phyloP scores from a whole-genome alignment of 2,797 vertebrate species.

The Decapterus maruadsi region DNA sequence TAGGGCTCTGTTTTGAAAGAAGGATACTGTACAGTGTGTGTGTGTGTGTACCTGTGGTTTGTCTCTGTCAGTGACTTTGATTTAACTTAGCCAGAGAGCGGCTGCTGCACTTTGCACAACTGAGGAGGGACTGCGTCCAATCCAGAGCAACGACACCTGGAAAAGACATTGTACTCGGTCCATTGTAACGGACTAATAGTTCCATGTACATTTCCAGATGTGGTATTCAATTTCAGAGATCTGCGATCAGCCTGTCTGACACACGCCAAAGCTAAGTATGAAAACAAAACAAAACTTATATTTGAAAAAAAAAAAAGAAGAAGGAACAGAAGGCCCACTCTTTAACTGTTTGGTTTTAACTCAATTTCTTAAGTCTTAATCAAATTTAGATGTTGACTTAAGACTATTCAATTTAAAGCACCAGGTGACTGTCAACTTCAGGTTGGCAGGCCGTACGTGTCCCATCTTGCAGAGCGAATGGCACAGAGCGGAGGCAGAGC shows the following conservation, averaged over 20 bases:
- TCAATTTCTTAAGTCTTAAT: not conserved
- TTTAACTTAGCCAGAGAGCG: conserved; percentile 41
- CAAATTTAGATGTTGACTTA: too few species aligned
- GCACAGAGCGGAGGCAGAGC: conserved; percentile 35
- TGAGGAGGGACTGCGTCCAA: conserved; percentile 7
- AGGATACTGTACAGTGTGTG: conserved; percentile 9
- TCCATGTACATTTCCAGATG: conserved; percentile 82
- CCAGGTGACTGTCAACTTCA: not conserved
- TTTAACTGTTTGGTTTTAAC: not conserved
- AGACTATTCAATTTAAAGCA: not conserved
- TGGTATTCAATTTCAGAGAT: conserved; percentile 69
- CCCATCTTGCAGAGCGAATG: conserved; percentile 22
- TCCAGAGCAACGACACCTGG: conserved; percentile 69
- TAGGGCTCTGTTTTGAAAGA: conserved; percentile 3
- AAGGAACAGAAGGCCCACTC: not conserved
- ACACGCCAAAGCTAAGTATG: conserved; percentile 54
- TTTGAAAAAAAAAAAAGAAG: not conserved
- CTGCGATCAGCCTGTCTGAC: conserved; percentile 62
- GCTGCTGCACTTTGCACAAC: conserved; percentile 14
- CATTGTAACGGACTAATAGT: conserved; percentile 61
- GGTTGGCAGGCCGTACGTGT: not conserved
- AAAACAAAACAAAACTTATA: conserved; percentile 53
- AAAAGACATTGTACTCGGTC: conserved; percentile 66
- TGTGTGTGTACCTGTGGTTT: conserved; percentile 46
- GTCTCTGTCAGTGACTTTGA: conserved; percentile 47